Conservation (phyloP, 2,797 vertebrate genomes). For the Chloroceryle inda region DNA sequence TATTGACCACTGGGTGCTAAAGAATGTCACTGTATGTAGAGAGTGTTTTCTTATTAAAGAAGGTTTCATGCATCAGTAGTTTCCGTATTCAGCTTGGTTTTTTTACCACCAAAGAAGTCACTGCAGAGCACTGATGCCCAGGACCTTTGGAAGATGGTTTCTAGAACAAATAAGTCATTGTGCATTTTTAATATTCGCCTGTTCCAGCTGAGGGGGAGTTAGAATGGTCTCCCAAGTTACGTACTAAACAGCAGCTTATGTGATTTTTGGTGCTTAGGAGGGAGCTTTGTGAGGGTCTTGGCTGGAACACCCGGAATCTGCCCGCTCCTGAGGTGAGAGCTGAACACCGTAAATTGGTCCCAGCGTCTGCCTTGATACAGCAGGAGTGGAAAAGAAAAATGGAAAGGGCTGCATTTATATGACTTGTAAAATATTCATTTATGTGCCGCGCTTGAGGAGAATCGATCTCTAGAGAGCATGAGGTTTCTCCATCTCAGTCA, state of each 20-base stretch:
- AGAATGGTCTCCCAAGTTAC: background rate
- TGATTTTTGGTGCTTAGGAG: background rate
- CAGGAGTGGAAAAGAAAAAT: conserved; percentile 12
- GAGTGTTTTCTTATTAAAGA: background rate
- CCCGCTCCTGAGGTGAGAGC: background rate
- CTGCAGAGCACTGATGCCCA: background rate
- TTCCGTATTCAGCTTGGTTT: background rate
- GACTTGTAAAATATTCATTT: conserved; percentile 66
- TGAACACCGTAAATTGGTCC: accelerated
- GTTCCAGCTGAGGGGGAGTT: background rate
- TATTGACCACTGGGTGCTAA: background rate
- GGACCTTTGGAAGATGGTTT: background rate
- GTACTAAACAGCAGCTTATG: background rate
- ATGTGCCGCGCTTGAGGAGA: conserved; percentile 19
- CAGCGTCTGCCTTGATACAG: accelerated
- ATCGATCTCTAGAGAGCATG: conserved; percentile 50
- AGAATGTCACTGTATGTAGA: accelerated
- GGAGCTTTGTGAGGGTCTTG: background rate
- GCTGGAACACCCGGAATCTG: accelerated
- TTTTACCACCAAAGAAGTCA: background rate
- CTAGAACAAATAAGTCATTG: background rate
- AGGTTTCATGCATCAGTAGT: background rate
- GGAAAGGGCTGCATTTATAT: conserved; percentile 28
- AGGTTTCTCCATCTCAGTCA: conserved; percentile 59
- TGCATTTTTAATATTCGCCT: background rate